Evolutionary conservation across 2,797 vertebrate species (phyloP).

Genomic region (Pangasius krempfi): DNA sequence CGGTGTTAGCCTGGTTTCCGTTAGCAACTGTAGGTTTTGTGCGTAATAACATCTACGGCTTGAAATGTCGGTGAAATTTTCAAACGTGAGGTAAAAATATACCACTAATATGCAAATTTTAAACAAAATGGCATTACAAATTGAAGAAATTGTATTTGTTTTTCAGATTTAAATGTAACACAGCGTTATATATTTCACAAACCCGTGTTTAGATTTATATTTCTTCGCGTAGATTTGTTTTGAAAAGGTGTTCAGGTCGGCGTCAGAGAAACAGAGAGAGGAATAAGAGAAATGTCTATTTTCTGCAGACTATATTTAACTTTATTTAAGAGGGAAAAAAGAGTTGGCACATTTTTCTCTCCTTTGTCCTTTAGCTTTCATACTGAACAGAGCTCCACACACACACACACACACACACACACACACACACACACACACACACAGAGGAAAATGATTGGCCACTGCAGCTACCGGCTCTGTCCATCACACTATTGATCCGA

Average conservation of each 20-base stretch:
- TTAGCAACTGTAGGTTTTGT: neutral
- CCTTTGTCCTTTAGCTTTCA: slow-evolving; percentile 44
- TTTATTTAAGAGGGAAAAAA: neutral
- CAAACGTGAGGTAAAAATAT: neutral
- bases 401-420: slow-evolving; percentile 60
- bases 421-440: slow-evolving; percentile 28
- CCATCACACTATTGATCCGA: slow-evolving; percentile 76
- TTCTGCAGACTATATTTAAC: slow-evolving; percentile 16
- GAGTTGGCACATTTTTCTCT: slow-evolving; percentile 36
- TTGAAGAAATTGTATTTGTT: neutral
- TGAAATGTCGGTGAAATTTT: neutral
- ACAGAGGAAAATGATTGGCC: slow-evolving; percentile 68
- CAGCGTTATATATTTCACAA: neutral
- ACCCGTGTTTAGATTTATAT: neutral
- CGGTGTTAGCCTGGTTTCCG: neutral
- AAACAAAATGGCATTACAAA: neutral
- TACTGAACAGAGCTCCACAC: slow-evolving; percentile 52
- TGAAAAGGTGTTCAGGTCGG: neutral
- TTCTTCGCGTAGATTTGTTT: neutral
- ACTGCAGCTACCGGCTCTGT: slow-evolving; percentile 73
- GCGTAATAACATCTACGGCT: neutral
- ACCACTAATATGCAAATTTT: neutral
- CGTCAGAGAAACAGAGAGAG: neutral
- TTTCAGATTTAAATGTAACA: neutral
- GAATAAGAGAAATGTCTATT: neutral